Evolutionary conservation across 1,140 invertebrate genomes (phyloP), one percentile per base, ranked within the genome.

Genomic region (Magallana ariakensis): DNA sequence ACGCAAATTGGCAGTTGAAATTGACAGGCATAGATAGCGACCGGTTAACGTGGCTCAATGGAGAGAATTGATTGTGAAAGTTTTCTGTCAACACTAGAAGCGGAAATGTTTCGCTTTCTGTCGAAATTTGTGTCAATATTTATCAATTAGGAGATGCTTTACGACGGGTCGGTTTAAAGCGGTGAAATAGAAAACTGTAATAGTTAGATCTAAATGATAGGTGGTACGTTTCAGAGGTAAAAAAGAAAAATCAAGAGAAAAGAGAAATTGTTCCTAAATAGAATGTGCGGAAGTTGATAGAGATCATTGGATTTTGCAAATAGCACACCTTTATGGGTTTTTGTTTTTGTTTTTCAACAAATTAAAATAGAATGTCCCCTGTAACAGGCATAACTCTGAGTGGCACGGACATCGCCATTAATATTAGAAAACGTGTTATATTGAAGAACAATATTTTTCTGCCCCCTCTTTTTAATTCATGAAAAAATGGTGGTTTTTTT

Each of bases 41-140:
- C 15, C 46, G 7, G 54, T 82, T 56, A 82, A 10, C 46, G 80
- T 82, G 7, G 80, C 46, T 82, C 54, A 55, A 82, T 82, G 80
- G 19, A 53, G 19, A 55, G 46, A 19, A 46, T 87, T 62, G 60
- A 87, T 87, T 87, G 81, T 87, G 85, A 87, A 87, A 87, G 85
- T 87, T 83, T 87, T 70, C 81, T 83, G 80, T 75, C 66, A 82
- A 70, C 55, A 22, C 33, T 19, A 33, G 62, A 62, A 87, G 26
- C 85, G 80, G 81, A 87, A 80, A 83, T 83, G 82, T 87, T 87
- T 87, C 85, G 82, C 56, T 83, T 87, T 83, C 80, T 66, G 58
- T 70, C 83, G 58, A 83, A 87, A 82, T 83, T 80, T 80, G 81
- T 83, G 85, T 87, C 85, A 87, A 87, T 87, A 87, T 83, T 58